Evolutionary conservation across 2,113 vertebrate genomes (phyloP).

Genomic region (Limnothrissa miodon): DNA sequence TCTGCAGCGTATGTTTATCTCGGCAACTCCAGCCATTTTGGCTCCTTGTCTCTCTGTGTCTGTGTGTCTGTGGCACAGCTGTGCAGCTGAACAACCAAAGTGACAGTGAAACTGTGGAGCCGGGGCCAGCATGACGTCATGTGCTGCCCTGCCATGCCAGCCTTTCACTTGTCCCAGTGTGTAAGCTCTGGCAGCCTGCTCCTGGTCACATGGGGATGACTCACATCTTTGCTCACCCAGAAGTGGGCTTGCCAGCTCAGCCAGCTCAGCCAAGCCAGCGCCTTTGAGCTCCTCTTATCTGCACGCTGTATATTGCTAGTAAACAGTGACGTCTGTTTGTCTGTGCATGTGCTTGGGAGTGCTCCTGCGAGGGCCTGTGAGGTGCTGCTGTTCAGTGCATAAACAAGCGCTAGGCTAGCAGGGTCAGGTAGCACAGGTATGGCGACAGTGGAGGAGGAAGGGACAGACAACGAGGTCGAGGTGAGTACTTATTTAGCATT

Average conservation of each 20-base stretch:
- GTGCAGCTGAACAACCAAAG: conserved; percentile 37
- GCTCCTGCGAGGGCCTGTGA: neutral
- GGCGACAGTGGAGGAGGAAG: conserved; percentile 51
- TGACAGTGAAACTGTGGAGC: conserved; percentile 22
- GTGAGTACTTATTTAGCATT: conserved; percentile 49
- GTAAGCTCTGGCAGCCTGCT: conserved; percentile 32
- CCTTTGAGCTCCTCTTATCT: neutral
- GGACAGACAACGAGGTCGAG: conserved; percentile 48
- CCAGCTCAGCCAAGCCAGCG: neutral
- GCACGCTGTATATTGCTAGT: neutral
- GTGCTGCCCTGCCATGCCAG: neutral
- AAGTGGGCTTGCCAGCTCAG: conserved; percentile 9
- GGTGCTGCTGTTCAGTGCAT: neutral
- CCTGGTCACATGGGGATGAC: conserved; percentile 51
- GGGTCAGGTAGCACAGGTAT: neutral
- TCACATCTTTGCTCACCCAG: neutral
- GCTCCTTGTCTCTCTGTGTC: neutral
- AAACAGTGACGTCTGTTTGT: conserved; percentile 5
- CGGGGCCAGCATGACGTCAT: neutral
- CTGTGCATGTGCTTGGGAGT: neutral
- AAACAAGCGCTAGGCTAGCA: neutral
- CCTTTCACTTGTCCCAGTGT: conserved; percentile 11
- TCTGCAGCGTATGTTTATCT: neutral
- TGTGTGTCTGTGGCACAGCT: conserved; percentile 5
- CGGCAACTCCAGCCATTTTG: neutral